Conservation (phyloP, 2,113 vertebrate species). For the Chelonoidis abingdonii region DNA sequence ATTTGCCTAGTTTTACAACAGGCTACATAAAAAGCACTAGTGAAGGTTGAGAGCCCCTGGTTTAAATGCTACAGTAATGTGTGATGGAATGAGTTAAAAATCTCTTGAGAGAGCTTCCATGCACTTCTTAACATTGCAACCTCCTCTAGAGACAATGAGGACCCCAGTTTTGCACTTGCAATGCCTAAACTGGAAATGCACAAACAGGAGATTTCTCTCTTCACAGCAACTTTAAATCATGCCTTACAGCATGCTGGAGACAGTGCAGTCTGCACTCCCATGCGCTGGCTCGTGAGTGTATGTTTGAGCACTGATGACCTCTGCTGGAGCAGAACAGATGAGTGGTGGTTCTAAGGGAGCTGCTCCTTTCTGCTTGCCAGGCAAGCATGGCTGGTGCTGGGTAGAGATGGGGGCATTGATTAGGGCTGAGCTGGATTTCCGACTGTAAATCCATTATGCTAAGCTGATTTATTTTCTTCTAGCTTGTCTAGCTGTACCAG, state of each 20-base stretch:
- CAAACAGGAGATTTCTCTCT: neutral
- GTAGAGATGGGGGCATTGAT: neutral
- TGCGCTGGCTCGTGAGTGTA: too few relatives aligned
- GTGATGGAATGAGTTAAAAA: neutral
- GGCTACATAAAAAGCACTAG: neutral
- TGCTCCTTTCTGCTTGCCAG: neutral
- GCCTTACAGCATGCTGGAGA: neutral
- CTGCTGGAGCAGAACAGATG: neutral
- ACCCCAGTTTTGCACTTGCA: neutral
- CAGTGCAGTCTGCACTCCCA: neutral
- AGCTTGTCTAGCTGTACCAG: neutral
- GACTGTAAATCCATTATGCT: neutral
- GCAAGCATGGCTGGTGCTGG: neutral
- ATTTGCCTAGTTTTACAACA: neutral
- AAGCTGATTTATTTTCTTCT: neutral
- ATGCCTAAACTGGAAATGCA: neutral
- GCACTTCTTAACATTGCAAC: neutral
- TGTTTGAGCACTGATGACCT: neutral
- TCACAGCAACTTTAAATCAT: neutral
- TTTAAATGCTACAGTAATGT: neutral
- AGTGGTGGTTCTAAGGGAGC: neutral
- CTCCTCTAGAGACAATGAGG: neutral
- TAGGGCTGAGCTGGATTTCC: neutral
- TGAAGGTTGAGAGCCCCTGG: neutral
- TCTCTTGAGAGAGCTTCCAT: neutral